Conservation (phyloP, 2,113 vertebrate genomes). For the Polyodon spathula region DNA sequence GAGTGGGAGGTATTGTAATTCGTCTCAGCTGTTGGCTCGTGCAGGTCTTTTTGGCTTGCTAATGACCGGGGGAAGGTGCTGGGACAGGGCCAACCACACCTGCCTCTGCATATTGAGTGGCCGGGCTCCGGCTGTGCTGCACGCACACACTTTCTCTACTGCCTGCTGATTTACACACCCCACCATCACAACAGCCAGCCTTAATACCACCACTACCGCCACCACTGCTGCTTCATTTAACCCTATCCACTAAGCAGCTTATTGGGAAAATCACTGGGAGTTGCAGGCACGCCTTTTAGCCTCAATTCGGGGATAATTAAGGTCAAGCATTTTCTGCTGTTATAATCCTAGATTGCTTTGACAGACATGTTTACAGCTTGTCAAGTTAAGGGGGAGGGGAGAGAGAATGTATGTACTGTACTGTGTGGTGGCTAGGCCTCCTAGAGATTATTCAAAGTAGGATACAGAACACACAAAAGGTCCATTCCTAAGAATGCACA, state of each 20-base stretch:
- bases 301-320: conserved; percentile 37
- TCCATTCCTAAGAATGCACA: too few relatives aligned
- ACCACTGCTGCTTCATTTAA: conserved; percentile 29
- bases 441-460: too few relatives aligned
- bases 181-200: not conserved
- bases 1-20: conserved; percentile 37
- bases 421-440: not conserved
- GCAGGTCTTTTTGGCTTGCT: conserved; percentile 17
- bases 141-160: conserved; percentile 34
- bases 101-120: conserved; percentile 38
- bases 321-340: conserved; percentile 47
- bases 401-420: conserved; percentile 4
- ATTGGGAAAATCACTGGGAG: conserved; percentile 30
- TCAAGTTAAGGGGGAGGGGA: conserved; percentile 8
- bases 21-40: conserved; percentile 44
- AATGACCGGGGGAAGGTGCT: conserved; percentile 8
- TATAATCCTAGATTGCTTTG: conserved; percentile 47
- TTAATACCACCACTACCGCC: not conserved
- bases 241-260: conserved; percentile 41
- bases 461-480: too few relatives aligned
- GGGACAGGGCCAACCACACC: conserved; percentile 17
- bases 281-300: conserved; percentile 20
- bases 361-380: conserved; percentile 39
- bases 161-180: conserved; percentile 38
- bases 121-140: conserved; percentile 44